These are phyloP conservation scores for Xyrichtys novacula DNA, from an alignment of 2,797 vertebrate species.

Conservation along the genomic window DNA sequence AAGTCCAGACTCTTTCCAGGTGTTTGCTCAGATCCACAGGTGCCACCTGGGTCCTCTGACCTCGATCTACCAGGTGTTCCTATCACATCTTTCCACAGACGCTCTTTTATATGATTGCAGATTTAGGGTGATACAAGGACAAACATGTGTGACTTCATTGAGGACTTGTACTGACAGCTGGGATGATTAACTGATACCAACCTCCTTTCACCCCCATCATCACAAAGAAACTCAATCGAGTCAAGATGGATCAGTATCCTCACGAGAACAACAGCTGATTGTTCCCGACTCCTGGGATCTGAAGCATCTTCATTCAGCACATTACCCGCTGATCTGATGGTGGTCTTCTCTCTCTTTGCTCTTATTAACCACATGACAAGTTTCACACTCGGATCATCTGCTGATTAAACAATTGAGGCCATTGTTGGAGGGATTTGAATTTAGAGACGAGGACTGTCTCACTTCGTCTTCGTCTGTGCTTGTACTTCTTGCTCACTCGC, in stretches of 20 bases:
- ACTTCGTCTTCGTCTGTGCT: conserved; percentile 29
- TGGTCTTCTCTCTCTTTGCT: conserved; percentile 4
- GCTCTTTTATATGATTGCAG: conserved; percentile 35
- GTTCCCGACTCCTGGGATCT: conserved; percentile 29
- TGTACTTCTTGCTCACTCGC: conserved; percentile 53
- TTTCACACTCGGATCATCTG: conserved; percentile 17
- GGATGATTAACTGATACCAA: conserved; percentile 27
- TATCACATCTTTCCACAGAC: conserved; percentile 21
- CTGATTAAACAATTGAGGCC: conserved; percentile 24
- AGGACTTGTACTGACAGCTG: conserved; percentile 3
- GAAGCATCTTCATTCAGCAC: conserved; percentile 31
- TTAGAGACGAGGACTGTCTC: conserved; percentile 22
- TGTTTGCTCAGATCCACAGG: conserved; percentile 58
- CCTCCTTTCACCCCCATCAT: conserved; percentile 28
- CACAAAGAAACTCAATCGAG: conserved; percentile 24
- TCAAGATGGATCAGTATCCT: conserved; percentile 26
- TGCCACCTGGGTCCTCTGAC: conserved; percentile 45
- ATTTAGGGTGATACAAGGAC: conserved; percentile 41
- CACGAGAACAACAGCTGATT: conserved; percentile 43
- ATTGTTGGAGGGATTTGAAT: conserved; percentile 26
- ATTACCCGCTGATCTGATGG: conserved; percentile 22
- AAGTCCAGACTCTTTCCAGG: conserved; percentile 56
- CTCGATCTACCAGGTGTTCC: conserved; percentile 58
- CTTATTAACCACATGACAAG: conserved; percentile 28
- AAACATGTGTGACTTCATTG: conserved; percentile 17